phyloP scores from a whole-genome alignment of 2,888 invertebrate genomes.

The Fragum whitleyi region DNA sequence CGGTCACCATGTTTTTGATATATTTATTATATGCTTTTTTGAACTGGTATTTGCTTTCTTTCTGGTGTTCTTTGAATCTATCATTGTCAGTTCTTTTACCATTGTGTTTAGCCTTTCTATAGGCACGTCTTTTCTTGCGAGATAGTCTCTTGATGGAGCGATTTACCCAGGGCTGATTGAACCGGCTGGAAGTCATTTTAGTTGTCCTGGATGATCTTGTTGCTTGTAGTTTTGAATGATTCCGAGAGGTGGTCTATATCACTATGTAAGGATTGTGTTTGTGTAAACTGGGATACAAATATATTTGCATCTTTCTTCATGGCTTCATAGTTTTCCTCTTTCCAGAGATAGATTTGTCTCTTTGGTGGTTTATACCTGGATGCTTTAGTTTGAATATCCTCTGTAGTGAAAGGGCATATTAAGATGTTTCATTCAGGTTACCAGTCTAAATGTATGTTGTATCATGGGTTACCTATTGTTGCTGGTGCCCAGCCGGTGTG shows the following conservation, averaged over 20 bases:
- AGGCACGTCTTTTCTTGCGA: not conserved
- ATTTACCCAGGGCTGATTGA: slow-evolving; percentile 29
- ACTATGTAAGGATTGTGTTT: not conserved
- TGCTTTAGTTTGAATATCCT: not conserved
- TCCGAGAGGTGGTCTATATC: slow-evolving; percentile 13
- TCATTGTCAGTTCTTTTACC: not conserved
- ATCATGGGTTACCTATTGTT: no score
- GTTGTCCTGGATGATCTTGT: not conserved
- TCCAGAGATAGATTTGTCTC: not conserved
- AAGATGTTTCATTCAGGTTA: no score
- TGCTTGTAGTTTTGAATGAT: slow-evolving; percentile 1
- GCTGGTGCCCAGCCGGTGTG: no score
- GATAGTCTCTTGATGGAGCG: slow-evolving; percentile 4
- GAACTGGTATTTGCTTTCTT: slow-evolving; percentile 13
- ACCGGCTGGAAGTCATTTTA: not conserved
- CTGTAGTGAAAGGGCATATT: no score
- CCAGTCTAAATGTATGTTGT: no score
- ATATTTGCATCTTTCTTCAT: not conserved
- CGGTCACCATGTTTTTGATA: no score
- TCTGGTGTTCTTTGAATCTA: slow-evolving; percentile 21
- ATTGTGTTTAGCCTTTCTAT: not conserved
- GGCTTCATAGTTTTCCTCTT: not conserved
- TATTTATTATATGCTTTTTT: slow-evolving; percentile 33
- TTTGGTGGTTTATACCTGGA: not conserved
- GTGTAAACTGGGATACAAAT: slow-evolving; percentile 1